phyloP scores from a whole-genome alignment of 2,888 invertebrate species.

The Tachina fera region DNA sequence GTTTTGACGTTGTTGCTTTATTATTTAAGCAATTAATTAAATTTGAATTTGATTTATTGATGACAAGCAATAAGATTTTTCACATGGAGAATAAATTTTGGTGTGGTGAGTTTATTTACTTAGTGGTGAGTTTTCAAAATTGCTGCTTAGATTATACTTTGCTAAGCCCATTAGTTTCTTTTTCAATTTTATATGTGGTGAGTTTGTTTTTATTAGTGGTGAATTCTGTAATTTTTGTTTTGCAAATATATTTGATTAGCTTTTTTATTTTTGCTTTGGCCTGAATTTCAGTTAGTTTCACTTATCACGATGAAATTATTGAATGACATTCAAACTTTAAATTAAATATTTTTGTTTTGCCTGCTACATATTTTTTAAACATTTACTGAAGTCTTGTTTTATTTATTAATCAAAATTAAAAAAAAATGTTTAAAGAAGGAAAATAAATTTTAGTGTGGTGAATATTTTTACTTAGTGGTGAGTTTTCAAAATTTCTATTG shows the following conservation, averaged over 20 bases:
- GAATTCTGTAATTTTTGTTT: neutral
- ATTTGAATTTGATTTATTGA: too few species aligned
- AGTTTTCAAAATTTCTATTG: neutral
- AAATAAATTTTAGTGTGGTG: neutral
- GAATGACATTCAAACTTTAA: too few species aligned
- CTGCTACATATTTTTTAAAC: too few species aligned
- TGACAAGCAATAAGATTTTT: neutral
- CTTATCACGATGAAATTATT: too few species aligned
- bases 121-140: neutral
- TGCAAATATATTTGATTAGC: too few species aligned
- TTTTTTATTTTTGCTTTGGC: too few species aligned
- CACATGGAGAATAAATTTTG: neutral
- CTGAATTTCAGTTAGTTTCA: too few species aligned
- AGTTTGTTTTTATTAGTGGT: neutral
- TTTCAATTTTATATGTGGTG: neutral
- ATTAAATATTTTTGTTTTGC: too few species aligned
- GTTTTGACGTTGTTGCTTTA: too few species aligned
- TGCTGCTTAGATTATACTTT: neutral
- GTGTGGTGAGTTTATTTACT: neutral
- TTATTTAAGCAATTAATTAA: too few species aligned
- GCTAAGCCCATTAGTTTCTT: too few species aligned
- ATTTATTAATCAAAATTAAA: neutral
- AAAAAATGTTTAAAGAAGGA: neutral
- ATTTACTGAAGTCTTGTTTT: too few species aligned
- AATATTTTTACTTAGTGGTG: neutral